Evolutionary conservation across 2,888 invertebrate species (phyloP), one percentile per base, ranked within the genome.

Genomic region (Octonoba sinensis): DNA sequence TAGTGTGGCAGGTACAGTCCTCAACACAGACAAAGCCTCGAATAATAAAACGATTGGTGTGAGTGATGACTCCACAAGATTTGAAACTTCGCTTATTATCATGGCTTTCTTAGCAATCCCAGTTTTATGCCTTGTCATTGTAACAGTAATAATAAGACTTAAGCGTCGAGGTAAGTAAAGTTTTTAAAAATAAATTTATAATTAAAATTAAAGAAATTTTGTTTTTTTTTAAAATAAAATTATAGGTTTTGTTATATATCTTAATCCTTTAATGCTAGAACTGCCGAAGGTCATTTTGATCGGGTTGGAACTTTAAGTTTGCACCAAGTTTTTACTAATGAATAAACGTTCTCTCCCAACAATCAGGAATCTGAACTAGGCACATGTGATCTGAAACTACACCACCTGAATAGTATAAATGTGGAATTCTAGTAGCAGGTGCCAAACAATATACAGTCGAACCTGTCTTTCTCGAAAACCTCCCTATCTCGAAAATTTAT

Each of bases 31-130:
- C n/a, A 65, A 54, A n/a, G 59, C 54, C 1, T 47, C 44, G 16
- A 69, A 46, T 0, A 54, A 60, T 20, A 51, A 81, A 47, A 18
- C 59, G 27, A 13, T 27, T 0, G 22, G 51, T 11, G 60, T 62
- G 11, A 18, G 24, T 8, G 75, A 70, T n/a, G 79, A 79, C 15
- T 66, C 72, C 3, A 71, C 57, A 36, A 85, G 87, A 72, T 86
- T 87, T 67, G 86, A 87, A 13, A 87, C 88, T 46, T 88, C 89
- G 0, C 74, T 89, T 64, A 87, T 89, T 71, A 88, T 89, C 44
- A 88, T 89, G 64, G 86, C 87, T 8, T 85, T 89, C 16, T 86
- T 90, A 18, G 87, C 88, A 18, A 87, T 89, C 46, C 89, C 89
- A 15, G 86, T 89, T 6, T 79, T 89, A 12, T 78, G 89, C 12